Evolutionary conservation across 2,888 invertebrate genomes (phyloP).

Genomic region (Petrolisthes cinctipes): DNA sequence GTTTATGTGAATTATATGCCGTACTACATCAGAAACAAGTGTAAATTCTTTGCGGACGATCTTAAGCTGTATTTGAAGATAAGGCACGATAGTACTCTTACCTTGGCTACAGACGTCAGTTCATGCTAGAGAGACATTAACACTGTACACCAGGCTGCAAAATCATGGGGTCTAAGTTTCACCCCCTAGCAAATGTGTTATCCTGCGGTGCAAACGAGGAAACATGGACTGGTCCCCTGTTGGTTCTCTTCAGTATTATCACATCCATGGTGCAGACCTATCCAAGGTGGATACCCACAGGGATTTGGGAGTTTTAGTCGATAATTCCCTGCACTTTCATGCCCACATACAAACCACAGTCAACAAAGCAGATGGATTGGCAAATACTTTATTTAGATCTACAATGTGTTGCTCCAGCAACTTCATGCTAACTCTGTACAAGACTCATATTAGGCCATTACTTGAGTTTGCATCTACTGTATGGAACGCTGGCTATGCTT

Average conservation of each 20-base stretch:
- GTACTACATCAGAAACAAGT: background rate
- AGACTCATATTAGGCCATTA: too few relatives aligned
- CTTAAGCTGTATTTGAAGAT: background rate
- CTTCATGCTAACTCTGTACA: too few relatives aligned
- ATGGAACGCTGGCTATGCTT: too few relatives aligned
- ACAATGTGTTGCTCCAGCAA: too few relatives aligned
- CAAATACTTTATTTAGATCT: too few relatives aligned
- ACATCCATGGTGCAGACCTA: background rate
- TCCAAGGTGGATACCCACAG: background rate
- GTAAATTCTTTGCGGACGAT: slow-evolving; percentile 10
- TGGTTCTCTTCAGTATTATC: slow-evolving; percentile 21
- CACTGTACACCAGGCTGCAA: background rate
- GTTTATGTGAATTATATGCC: background rate
- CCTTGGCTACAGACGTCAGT: background rate
- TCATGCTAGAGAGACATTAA: background rate
- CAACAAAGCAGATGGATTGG: too few relatives aligned
- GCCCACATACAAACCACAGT: slow-evolving; percentile 12
- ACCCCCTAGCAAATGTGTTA: background rate
- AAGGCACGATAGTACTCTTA: background rate
- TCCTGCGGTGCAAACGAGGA: slow-evolving; percentile 1
- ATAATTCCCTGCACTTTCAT: slow-evolving; percentile 7
- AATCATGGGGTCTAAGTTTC: slow-evolving; percentile 13
- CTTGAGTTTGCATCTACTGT: too few relatives aligned
- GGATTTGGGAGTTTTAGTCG: slow-evolving; percentile 20
- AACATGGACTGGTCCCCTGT: too few relatives aligned